A percentile compares a stretch with the other conserved stretches of the same genome.
Evolutionary conservation across 1,140 invertebrate species (phyloP).

Genomic region (Maniola jurtina): DNA sequence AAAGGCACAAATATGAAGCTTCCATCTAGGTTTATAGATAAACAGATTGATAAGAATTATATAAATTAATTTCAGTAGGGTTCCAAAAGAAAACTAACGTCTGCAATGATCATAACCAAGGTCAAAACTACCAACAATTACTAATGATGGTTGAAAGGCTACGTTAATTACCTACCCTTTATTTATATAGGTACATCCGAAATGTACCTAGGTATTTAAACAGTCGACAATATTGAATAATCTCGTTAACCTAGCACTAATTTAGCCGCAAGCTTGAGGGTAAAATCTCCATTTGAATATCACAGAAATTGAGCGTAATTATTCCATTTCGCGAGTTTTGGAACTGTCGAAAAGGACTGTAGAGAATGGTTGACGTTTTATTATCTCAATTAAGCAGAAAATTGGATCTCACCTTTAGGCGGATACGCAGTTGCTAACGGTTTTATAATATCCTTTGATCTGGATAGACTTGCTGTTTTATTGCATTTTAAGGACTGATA

Average conservation of each 20-base stretch:
- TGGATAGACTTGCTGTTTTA: not conserved
- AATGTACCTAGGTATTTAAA: conserved; percentile 27
- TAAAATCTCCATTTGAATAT: conserved; percentile 54
- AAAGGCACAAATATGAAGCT: too few relatives aligned
- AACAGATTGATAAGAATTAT: too few relatives aligned
- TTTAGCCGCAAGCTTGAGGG: conserved; percentile 32
- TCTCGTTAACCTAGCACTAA: conserved; percentile 41
- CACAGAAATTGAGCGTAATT: conserved; percentile 55
- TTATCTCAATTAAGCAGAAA: conserved; percentile 64
- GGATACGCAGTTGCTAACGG: conserved; percentile 32
- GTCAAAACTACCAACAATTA: not conserved
- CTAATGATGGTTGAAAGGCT: not conserved
- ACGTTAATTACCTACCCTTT: conserved; percentile 2
- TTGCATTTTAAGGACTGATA: not conserved
- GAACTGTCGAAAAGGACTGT: conserved; percentile 46
- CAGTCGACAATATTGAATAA: conserved; percentile 27
- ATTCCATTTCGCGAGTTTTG: conserved; percentile 50
- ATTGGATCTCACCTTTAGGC: conserved; percentile 44
- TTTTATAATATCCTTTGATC: conserved; percentile 32
- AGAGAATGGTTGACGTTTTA: conserved; percentile 57
- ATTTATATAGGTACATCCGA: conserved; percentile 3
- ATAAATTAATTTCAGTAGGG: too few relatives aligned
- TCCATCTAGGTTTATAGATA: too few relatives aligned
- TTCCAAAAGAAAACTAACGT: too few relatives aligned
- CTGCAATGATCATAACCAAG: not conserved